Conservation (phyloP, 2,888 invertebrate species). For the Selenia dentaria region DNA sequence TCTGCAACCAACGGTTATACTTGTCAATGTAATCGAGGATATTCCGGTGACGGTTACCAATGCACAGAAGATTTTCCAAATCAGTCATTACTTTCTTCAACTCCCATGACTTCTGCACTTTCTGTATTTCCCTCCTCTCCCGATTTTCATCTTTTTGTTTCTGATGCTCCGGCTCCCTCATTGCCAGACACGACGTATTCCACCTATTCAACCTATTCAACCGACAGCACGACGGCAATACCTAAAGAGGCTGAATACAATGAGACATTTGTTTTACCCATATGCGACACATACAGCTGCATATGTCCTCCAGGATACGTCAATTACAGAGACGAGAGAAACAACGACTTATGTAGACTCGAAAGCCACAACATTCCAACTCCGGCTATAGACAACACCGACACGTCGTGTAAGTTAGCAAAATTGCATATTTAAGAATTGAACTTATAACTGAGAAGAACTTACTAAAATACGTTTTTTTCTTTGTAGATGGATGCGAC, state of each 20-base stretch:
- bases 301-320: constrained; percentile 65
- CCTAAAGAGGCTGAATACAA: constrained; percentile 63
- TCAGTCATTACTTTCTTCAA: not conserved
- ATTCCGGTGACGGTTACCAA: constrained; percentile 87
- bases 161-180: constrained; percentile 17
- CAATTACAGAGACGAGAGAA: constrained; percentile 54
- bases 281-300: constrained; percentile 58
- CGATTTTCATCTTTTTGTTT: constrained; percentile 1
- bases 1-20: constrained; percentile 46
- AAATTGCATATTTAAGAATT: too few relatives aligned
- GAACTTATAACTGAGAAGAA: too few relatives aligned
- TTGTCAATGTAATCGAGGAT: constrained; percentile 88
- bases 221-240: constrained; percentile 27
- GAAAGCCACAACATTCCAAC: constrained; percentile 32
- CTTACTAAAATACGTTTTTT: constrained; percentile 20
- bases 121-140: not conserved
- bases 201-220: constrained; percentile 27
- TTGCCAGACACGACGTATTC: constrained; percentile 24
- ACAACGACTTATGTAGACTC: constrained; percentile 63
- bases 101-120: not conserved
- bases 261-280: constrained; percentile 60
- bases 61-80: constrained; percentile 14
- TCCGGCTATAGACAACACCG: constrained; percentile 3
- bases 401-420: constrained; percentile 13
- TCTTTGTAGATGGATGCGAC: constrained; percentile 88